These are phyloP conservation scores for Eumacrocentrus americanus DNA, from an alignment of 2,888 invertebrate genomes.

Conservation along the genomic window DNA sequence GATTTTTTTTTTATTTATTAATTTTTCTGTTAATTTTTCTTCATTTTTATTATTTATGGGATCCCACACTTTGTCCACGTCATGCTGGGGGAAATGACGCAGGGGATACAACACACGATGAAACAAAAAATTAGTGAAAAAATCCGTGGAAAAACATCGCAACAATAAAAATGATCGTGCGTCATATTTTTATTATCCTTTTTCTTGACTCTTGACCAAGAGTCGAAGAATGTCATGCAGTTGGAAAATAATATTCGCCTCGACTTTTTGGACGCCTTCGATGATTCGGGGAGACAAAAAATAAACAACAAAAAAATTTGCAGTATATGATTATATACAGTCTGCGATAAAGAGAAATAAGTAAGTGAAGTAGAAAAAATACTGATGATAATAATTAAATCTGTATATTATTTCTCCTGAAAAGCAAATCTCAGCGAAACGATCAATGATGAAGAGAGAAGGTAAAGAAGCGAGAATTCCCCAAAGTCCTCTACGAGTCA, in stretches of 20 bases:
- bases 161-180: too few species aligned
- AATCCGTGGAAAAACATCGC: too few species aligned
- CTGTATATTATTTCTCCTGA: not conserved
- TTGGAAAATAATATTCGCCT: not conserved
- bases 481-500: constrained; percentile 2
- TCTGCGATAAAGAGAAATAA: not conserved
- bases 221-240: not conserved
- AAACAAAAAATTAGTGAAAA: too few species aligned
- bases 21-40: too few species aligned
- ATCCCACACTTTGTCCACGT: too few species aligned
- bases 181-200: too few species aligned
- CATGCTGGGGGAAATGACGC: too few species aligned
- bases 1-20: too few species aligned
- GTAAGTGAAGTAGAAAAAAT: too few species aligned
- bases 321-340: not conserved
- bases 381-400: too few species aligned
- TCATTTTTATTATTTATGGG: too few species aligned
- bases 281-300: not conserved
- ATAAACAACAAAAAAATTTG: not conserved
- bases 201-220: not conserved
- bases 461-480: constrained; percentile 5
- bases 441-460: constrained; percentile 20
- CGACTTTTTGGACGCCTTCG: not conserved
- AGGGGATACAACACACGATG: too few species aligned
- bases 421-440: constrained; percentile 12